phyloP scores from a whole-genome alignment of 2,797 vertebrate genomes.

The Chromis chromis region DNA sequence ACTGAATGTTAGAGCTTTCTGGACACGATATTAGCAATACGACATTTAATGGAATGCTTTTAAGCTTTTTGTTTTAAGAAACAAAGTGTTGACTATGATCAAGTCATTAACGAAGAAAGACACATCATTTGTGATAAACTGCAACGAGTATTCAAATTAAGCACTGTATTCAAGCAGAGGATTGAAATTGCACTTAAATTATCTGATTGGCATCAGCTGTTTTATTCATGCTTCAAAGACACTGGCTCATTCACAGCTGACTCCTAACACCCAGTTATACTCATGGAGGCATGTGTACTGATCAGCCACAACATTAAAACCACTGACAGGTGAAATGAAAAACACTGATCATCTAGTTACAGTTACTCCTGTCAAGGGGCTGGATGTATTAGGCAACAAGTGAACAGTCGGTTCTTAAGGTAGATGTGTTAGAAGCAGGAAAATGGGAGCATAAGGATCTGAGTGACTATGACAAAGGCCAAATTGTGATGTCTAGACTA shows the following conservation, averaged over 20 bases:
- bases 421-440: too few relatives aligned
- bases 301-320: too few relatives aligned
- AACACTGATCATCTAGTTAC: too few relatives aligned
- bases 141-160: neutral
- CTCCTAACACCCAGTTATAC: neutral
- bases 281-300: too few relatives aligned
- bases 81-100: neutral
- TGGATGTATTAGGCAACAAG: too few relatives aligned
- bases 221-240: neutral
- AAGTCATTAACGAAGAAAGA: neutral
- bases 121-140: neutral
- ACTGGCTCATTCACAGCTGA: neutral
- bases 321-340: too few relatives aligned
- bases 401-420: too few relatives aligned
- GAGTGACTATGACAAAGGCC: too few relatives aligned
- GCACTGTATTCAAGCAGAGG: neutral
- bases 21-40: too few relatives aligned
- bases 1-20: neutral
- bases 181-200: neutral
- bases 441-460: too few relatives aligned
- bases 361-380: too few relatives aligned
- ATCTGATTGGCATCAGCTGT: neutral
- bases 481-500: too few relatives aligned
- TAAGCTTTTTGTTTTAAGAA: neutral
- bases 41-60: neutral